Base-by-base conservation (phyloP, 2,113 vertebrate genomes). In the Prunella fulvescens region DNA sequence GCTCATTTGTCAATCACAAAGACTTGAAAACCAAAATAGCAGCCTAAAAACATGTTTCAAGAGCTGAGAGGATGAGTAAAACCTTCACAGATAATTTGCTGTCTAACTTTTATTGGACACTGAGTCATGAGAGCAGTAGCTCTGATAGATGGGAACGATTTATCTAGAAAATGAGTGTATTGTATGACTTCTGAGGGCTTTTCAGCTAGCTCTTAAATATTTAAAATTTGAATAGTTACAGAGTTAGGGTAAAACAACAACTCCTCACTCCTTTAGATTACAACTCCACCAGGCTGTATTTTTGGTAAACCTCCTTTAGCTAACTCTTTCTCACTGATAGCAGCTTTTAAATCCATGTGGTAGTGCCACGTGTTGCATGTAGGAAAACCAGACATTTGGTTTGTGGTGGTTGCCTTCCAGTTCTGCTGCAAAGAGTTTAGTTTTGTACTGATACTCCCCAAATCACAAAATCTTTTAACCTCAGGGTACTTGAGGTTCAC, bases 11-110 rank as follows among this genome's bases (percentile, higher is more conserved):
- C 73, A 88, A 8, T 90, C 67, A 53, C 2, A 1, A 53, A 57
- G 58, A 19, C 69, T 91, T 81, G 86, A 85, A 95, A 88, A 83
- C 47, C n/a, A 14, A 92, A 92, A 86, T 57, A 93, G 72, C 85
- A 90, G 50, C 33, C n/a, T 92, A 60, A 58, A 77, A 71, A 37
- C 74, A 20, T 33, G 11, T 79, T 83, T 42, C 56, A 91, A 37
- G 95, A 95, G 93, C 50, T 3, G 37, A 78, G 69, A 54, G 0
- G 6, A 40, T 81, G 89, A 91, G 40, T 44, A 79, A 89, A 87
- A 56, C 86, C 80, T 89, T 61, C 56, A 2, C 28, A 65, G 73
- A 14, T 66, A 24, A 14, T 86, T 78, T 45, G 29, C 72, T 31
- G 64, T 37, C 37, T 24, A 45, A 42, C 40, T 95, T 84, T 24